Percentiles rank a stretch among this genome's conserved stretches.
phyloP scores from a whole-genome alignment of 2,113 vertebrate genomes.

The Martes martes region DNA sequence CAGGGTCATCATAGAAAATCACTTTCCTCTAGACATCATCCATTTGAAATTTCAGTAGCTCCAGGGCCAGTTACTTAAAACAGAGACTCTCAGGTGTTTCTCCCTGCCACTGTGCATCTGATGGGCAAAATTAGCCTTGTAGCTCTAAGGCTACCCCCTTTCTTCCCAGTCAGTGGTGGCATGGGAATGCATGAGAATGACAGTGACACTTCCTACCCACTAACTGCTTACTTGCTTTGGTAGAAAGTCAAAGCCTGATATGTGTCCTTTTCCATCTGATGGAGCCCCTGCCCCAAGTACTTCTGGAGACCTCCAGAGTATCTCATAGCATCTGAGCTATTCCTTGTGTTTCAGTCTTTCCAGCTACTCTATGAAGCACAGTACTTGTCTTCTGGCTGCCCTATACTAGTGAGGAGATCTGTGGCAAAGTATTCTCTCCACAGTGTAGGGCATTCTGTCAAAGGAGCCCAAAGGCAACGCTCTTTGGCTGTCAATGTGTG shows the following conservation, averaged over 20 bases:
- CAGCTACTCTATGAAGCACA: not conserved
- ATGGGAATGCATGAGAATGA: not conserved
- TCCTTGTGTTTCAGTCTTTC: not conserved
- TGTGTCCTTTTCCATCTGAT: not conserved
- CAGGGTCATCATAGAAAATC: not conserved
- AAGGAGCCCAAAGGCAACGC: not conserved
- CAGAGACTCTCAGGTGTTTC: not conserved
- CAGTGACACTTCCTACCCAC: not conserved
- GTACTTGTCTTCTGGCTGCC: not conserved
- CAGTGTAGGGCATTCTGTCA: not conserved
- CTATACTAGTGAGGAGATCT: not conserved
- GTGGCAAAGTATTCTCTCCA: not conserved
- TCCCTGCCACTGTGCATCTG: no score
- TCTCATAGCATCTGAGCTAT: not conserved
- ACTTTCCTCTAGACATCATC: not conserved
- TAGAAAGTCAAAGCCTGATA: not conserved
- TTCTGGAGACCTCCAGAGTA: not conserved
- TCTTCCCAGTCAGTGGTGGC: not conserved
- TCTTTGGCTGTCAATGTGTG: not conserved
- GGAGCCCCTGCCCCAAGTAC: not conserved
- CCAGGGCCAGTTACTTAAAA: not conserved
- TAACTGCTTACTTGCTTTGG: not conserved
- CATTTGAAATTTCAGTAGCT: not conserved
- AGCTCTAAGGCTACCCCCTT: not conserved
- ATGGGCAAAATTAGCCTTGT: not conserved